Percentiles rank a stretch among this genome's conserved stretches.
These are phyloP conservation scores for Leptinotarsa tumamoca DNA, from an alignment of 2,888 invertebrate species.

Conservation along the genomic window DNA sequence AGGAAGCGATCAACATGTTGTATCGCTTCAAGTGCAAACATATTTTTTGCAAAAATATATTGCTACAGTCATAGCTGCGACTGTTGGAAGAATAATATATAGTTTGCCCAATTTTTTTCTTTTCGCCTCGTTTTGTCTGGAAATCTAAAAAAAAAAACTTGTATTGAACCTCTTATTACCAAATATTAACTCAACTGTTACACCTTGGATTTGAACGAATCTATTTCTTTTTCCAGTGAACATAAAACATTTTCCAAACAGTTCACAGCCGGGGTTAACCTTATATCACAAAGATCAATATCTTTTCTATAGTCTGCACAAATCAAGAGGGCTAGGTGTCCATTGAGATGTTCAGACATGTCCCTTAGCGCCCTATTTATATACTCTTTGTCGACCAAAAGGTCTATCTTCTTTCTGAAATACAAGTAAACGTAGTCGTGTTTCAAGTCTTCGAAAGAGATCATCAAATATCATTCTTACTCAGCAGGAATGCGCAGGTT, in stretches of 20 bases:
- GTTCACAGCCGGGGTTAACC: slow-evolving; percentile 39
- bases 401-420: slow-evolving; percentile 44
- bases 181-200: too few species aligned
- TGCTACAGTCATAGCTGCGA: neutral
- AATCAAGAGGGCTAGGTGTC: slow-evolving; percentile 48
- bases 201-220: slow-evolving; percentile 42
- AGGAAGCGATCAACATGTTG: too few species aligned
- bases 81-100: neutral
- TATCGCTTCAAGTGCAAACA: neutral
- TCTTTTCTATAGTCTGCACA: slow-evolving; percentile 46
- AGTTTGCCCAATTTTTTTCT: neutral
- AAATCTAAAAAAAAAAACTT: neutral
- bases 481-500: slow-evolving; percentile 57
- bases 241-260: slow-evolving; percentile 39
- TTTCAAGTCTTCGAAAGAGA: neutral
- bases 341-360: slow-evolving; percentile 48
- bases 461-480: slow-evolving; percentile 45
- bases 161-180: neutral
- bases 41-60: neutral
- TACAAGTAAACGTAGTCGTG: neutral
- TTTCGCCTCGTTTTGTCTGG: neutral
- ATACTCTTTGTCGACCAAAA: slow-evolving; percentile 41
- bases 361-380: slow-evolving; percentile 42
- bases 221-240: slow-evolving; percentile 42
- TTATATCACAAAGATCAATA: slow-evolving; percentile 46